Base-by-base conservation (phyloP, 1,140 invertebrate species). In the Ips nitidus region DNA sequence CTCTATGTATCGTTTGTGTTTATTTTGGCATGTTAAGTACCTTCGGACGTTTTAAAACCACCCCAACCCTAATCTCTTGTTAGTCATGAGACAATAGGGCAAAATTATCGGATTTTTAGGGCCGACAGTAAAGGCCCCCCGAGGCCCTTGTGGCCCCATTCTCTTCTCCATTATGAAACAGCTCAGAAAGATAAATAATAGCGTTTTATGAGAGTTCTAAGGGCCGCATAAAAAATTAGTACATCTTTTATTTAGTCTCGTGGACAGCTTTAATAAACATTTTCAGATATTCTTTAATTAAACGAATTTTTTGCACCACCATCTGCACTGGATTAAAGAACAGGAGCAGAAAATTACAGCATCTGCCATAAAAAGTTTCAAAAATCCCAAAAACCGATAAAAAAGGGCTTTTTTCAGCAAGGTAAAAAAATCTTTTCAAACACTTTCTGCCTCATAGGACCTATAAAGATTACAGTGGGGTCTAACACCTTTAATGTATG, bases 11-110 rank as follows among this genome's bases (percentile, higher is more conserved):
- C 55, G 43, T 66, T 66, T 41, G 45, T 66, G 65, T 66, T 66
- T 66, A 69, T 52, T 69, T 69, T 69, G 41, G 47, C 66, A 69
- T 69, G 66, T 69, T 69, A 69, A 69, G 66, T 69, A 69, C 52
- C 58, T 53, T 43, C 45, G 57, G 50, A 57, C 40, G 40, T 52
- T 69, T 69, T 61, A 69, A 56, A 56, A 37, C 66, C 58, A 56
- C 66, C 66, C 59, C 53, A 62, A 60, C 66, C 66, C 58, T 69
- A 69, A 69, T 69, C 65, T 42, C 41, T 22, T 55, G 53, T 58
- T 66, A 66, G 55, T 5, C 42, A 38, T 22, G 55, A 66, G 65
- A 69, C 66, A 69, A 69, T 69, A 56, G 58, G 39, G 36, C 37
- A 7, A 69, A 69, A 69, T 69, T 69, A 69, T 69, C 58, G 57